These are phyloP conservation scores for Dasyurus viverrinus DNA, from an alignment of 2,113 vertebrate genomes.

Conservation along the genomic window DNA sequence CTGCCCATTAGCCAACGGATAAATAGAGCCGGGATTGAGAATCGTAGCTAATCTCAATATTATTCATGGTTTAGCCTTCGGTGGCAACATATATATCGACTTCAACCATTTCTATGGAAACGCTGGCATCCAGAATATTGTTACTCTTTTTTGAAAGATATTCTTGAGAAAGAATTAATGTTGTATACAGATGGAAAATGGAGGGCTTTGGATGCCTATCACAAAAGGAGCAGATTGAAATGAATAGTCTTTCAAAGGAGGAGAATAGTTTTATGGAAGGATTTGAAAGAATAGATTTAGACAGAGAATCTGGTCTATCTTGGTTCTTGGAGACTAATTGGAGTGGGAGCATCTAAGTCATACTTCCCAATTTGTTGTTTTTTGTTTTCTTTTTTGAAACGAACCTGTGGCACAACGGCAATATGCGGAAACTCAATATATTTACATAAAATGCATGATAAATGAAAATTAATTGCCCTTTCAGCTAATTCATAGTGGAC, in stretches of 20 bases:
- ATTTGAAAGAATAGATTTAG: slow-evolving; percentile 30
- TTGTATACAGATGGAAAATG: slow-evolving; percentile 20
- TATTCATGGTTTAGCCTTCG: slow-evolving; percentile 15
- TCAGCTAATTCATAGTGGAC: slow-evolving; percentile 64
- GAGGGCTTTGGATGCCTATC: slow-evolving; percentile 19
- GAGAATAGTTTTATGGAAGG: slow-evolving; percentile 1
- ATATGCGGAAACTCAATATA: slow-evolving; percentile 58
- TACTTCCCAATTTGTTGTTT: slow-evolving; percentile 1
- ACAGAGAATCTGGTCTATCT: slow-evolving; percentile 25
- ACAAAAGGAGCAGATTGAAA: slow-evolving; percentile 45
- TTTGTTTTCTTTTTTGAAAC: neutral
- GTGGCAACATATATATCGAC: neutral
- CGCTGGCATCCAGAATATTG: neutral
- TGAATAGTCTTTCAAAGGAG: slow-evolving; percentile 23
- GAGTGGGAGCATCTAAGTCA: slow-evolving; percentile 19
- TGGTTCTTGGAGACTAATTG: slow-evolving; percentile 26
- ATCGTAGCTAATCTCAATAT: neutral
- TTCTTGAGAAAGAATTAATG: slow-evolving; percentile 14
- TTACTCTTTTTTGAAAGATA: neutral
- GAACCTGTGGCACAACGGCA: slow-evolving; percentile 52
- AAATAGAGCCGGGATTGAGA: neutral
- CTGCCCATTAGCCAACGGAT: neutral
- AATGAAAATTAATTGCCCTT: slow-evolving; percentile 74
- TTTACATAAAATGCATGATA: slow-evolving; percentile 57
- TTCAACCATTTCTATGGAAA: slow-evolving; percentile 40